A percentile compares a stretch with the other conserved stretches of the same genome.
These are phyloP conservation scores for Corvus moneduloides DNA, from an alignment of 2,113 vertebrate species.

Conservation along the genomic window DNA sequence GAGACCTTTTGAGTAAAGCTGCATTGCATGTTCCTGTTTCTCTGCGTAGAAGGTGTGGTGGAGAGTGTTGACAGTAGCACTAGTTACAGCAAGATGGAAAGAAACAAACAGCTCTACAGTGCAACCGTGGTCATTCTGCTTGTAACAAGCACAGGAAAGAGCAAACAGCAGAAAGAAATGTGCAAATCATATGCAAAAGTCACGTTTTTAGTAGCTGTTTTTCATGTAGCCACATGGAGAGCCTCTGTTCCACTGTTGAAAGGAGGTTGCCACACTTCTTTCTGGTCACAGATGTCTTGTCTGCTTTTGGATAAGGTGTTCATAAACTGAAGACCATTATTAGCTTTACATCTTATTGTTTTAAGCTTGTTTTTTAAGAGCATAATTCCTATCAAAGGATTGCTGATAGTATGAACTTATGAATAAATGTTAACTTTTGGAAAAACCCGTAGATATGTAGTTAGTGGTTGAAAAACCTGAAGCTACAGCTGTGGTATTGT, in stretches of 20 bases:
- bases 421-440: slow-evolving; percentile 67
- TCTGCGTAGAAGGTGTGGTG: neutral
- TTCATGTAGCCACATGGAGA: neutral
- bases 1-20: neutral
- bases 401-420: slow-evolving; percentile 45
- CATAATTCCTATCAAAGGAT: slow-evolving; percentile 9
- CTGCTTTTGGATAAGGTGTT: slow-evolving; percentile 34
- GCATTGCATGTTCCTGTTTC: slow-evolving; percentile 9
- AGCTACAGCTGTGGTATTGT: neutral
- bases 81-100: neutral
- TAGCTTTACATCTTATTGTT: slow-evolving; percentile 52
- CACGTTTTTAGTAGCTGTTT: neutral
- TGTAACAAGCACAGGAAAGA: neutral
- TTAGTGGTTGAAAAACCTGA: slow-evolving; percentile 11
- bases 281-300: neutral
- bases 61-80: neutral
- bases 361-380: slow-evolving; percentile 50
- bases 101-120: neutral
- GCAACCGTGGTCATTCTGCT: neutral
- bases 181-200: neutral
- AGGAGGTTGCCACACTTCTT: neutral
- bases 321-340: slow-evolving; percentile 9
- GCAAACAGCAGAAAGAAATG: neutral
- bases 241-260: neutral
- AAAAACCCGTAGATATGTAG: slow-evolving; percentile 41